phyloP scores from a whole-genome alignment of 2,888 invertebrate species.

The Lamellibrachia satsuma region DNA sequence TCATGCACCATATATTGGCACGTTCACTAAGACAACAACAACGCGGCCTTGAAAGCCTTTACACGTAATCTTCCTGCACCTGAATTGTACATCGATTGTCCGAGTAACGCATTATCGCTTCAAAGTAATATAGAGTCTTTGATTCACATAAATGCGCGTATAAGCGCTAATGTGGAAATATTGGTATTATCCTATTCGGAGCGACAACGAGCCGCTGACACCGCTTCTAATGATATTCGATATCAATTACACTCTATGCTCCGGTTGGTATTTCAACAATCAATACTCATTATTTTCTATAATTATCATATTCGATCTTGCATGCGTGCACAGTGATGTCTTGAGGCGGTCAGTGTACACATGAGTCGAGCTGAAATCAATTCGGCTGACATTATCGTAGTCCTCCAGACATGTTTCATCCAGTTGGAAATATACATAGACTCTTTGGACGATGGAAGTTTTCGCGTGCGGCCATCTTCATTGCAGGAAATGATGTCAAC shows the following conservation, averaged over 20 bases:
- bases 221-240: not conserved
- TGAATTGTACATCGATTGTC: not conserved
- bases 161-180: slow-evolving; percentile 4
- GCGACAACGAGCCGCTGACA: not conserved
- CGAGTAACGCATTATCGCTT: not conserved
- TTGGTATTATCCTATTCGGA: not conserved
- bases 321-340: not conserved
- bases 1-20: not conserved
- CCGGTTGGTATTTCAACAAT: not conserved
- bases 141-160: not conserved
- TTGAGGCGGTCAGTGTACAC: not conserved
- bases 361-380: not conserved
- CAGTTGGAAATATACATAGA: not conserved
- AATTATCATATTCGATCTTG: slow-evolving; percentile 14
- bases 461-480: too few species aligned
- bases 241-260: not conserved
- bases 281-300: slow-evolving; percentile 17
- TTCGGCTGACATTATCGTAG: not conserved
- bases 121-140: not conserved
- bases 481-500: too few species aligned
- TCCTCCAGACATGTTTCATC: not conserved
- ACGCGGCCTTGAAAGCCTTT: not conserved
- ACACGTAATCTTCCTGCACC: too few species aligned
- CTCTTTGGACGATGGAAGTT: not conserved
- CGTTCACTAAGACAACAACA: not conserved